Evolutionary conservation across 64 coral and sea anemone species (phyloP).

Genomic region (Porites australiensis): DNA sequence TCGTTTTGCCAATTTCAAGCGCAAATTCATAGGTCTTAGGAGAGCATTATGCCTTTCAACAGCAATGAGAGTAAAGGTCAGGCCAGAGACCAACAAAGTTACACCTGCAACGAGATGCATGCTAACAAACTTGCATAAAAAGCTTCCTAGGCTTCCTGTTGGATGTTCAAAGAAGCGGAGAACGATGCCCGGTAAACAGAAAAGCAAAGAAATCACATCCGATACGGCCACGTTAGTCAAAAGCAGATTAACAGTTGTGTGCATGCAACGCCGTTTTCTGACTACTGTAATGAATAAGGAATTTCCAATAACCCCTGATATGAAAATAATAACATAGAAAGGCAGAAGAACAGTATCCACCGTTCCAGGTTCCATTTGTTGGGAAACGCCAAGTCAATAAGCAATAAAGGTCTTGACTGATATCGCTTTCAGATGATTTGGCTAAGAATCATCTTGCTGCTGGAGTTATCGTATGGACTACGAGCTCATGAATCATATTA

Average conservation of each 20-base stretch:
- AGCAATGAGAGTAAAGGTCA: slow-evolving; percentile 59
- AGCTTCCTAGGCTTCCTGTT: neutral
- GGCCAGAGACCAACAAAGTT: slow-evolving; percentile 41
- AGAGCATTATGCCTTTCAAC: slow-evolving; percentile 71
- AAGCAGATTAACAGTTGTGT: slow-evolving; percentile 71
- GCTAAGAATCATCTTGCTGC: too few species aligned
- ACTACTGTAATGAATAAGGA: slow-evolving; percentile 63
- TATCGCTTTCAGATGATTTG: too few species aligned
- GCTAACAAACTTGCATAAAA: slow-evolving; percentile 44
- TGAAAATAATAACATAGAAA: slow-evolving; percentile 39
- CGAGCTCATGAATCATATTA: neutral
- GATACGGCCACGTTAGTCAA: slow-evolving; percentile 59
- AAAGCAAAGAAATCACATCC: slow-evolving; percentile 40
- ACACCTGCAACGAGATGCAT: slow-evolving; percentile 58
- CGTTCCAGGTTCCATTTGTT: neutral
- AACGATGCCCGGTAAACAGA: slow-evolving; percentile 39
- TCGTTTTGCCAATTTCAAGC: slow-evolving; percentile 29
- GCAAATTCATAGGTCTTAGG: slow-evolving; percentile 25
- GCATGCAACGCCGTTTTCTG: slow-evolving; percentile 52
- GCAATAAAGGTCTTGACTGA: too few species aligned
- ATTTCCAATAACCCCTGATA: slow-evolving; percentile 60
- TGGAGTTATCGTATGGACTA: too few species aligned
- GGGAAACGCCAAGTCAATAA: too few species aligned
- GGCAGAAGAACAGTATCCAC: slow-evolving; percentile 27
- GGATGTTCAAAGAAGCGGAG: slow-evolving; percentile 54